A percentile compares a stretch with the other conserved stretches of the same genome.
Conservation (phyloP, 1,140 invertebrate species). For the Cotesia typhae region DNA sequence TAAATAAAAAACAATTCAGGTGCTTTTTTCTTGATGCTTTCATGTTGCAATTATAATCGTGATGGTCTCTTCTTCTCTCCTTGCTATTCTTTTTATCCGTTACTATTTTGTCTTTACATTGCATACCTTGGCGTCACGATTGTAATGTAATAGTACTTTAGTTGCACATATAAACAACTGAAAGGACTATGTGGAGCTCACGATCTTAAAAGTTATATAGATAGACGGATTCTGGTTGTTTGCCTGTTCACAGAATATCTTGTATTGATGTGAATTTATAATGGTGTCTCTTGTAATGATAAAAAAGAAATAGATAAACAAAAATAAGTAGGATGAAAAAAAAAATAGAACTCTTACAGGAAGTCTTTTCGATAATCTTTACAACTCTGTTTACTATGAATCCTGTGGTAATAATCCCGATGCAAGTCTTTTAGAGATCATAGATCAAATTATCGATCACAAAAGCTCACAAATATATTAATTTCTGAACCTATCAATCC, state of each 20-base stretch:
- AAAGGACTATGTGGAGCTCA: constrained; percentile 23
- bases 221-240: constrained; percentile 11
- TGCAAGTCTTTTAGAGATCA: constrained; percentile 5
- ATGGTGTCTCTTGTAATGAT: neutral
- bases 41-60: constrained; percentile 24
- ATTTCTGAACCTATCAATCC: constrained; percentile 1
- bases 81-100: no score
- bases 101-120: constrained; percentile 5
- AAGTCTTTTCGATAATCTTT: constrained; percentile 2
- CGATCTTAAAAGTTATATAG: constrained; percentile 17
- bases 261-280: neutral
- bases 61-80: constrained; percentile 12
- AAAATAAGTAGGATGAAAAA: neutral
- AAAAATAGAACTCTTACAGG: neutral
- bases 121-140: constrained; percentile 26
- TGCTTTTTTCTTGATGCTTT: constrained; percentile 9
- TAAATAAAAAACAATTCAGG: constrained; percentile 14
- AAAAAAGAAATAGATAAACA: neutral
- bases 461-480: constrained; percentile 21
- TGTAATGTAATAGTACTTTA: constrained; percentile 21
- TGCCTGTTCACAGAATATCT: neutral
- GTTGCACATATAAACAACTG: constrained; percentile 17
- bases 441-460: constrained; percentile 11
- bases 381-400: neutral
- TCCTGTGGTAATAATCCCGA: neutral